Base-by-base conservation (phyloP, 53 echinoderm and acorn worm genomes). In the Antedon mediterranea region DNA sequence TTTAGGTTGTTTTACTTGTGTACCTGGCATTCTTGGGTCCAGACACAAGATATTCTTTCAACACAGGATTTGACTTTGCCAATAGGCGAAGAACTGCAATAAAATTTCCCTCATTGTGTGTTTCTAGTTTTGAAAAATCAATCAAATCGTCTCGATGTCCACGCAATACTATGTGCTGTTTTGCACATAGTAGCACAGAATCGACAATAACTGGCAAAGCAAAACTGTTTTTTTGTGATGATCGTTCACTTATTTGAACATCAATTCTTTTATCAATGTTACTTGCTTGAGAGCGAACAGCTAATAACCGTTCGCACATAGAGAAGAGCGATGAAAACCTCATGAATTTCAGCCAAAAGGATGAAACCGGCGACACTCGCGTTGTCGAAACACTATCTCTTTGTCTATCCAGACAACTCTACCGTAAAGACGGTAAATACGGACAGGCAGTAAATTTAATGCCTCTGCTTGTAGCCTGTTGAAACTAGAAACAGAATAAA, bases 21-120 rank as follows among this genome's bases (percentile, higher is more conserved):
- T 43, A 78, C 78, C 78, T 42, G 78, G 42, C 41, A 78, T 78
- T 41, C 77, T 77, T 78, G 4, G 78, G 78, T 28, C 78, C 78
- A 27, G 42, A 34, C 28, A 42, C 43, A 34, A 78, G 43, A 78
- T 78, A 28, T 18, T 78, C 43, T 43, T 77, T 34, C 43, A 34
- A 14, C 4, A n/a, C 31, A 13, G 79, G 79, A 8, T 71, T 79
- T 34, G 41, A 31, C 29, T 79, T 34, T 78, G 79, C 71, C 30
- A 78, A 31, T 32, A 78, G 33, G 43, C 79, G 57, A 43, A 78
- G 32, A 71, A 78, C 34, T 32, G 71, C 79, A 44, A 78, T 78
- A 57, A 78, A 43, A 30, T 78, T 78, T 34, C 29, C 79, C 34
- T 78, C 79, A 34, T 71, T 78, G 79, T 3, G 31, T 31, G 37